Evolutionary conservation across 2,113 vertebrate species (phyloP), one percentile per base, ranked within the genome.

Genomic region (Dascyllus trimaculatus): DNA sequence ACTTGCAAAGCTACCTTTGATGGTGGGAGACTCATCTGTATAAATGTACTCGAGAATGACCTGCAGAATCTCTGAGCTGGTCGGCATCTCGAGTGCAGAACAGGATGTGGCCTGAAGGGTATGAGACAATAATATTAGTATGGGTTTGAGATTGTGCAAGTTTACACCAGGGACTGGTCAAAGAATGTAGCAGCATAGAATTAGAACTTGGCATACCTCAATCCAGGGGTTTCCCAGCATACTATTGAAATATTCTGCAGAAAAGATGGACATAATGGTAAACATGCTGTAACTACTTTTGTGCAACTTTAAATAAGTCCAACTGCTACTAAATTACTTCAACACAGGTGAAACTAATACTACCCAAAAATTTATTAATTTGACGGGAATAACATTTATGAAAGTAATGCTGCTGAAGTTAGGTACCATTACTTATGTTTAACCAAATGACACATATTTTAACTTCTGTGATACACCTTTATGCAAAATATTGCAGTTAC

Each of bases 141-240:
- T 13, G 18, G n/a, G 48, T 15, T 14, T 11, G 0, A 67, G 24
- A 11, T 21, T 29, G 15, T 21, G 35, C 26, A 22, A 54, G 24
- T 68, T 17, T 14, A 58, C 24, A 17, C 19, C 25, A 54, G 3
- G 24, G 19, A 56, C 5, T 49, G 17, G 18, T 29, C 66, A 43
- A 48, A 25, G 24, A 40, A 56, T 21, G 46, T 11, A 21, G 25
- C 15, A 29, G n/a, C 11, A 21, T 2, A 1, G 52, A 19, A 51
- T 18, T 35, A 48, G 58, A 32, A 67, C 2, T 40, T 63, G 1
- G 0, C 92, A 80, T 94, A 99, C 98, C 97, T 99, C 98, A 84
- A 99, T 97, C 98, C 98, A 99, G 5, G 97, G 95, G 89, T 95
- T 99, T 92, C 96, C 97, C 88, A 99, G 93, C 98, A 99, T 99